Base-by-base conservation (phyloP, 2,888 invertebrate species). In the Temnothorax ravouxi region DNA sequence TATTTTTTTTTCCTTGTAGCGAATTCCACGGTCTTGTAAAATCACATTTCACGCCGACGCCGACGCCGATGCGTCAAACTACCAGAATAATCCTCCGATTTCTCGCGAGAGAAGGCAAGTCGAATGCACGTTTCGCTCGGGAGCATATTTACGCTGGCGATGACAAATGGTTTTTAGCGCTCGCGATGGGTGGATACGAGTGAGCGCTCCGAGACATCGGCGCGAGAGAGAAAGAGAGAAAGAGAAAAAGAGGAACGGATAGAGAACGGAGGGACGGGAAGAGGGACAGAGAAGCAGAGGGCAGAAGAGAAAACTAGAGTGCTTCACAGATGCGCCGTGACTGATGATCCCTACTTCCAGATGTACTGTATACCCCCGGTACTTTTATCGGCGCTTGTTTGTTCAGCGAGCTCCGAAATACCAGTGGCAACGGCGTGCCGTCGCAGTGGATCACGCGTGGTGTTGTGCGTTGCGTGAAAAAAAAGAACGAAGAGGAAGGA, bases 341-440 rank as follows among this genome's bases (percentile, higher is more conserved):
- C 94, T 95, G 94, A 95, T 95, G 94, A 92, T 95, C 93, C 93
- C 92, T 92, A 93, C 94, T 94, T 94, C 94, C 94, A 94, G 94
- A 94, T 94, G 94, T 93, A 92, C 92, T 91, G 89, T 92, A 90
- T 85, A 88, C 86, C 88, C 69, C 90, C 91, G 92, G 91, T 93
- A 94, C 94, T 94, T 94, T 94, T 94, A 94, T 95, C 94, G 92
- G 90, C 89, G 92, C 92, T 94, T 95, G 94, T 95, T 95, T 95
- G 95, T 94, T 94, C 93, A 94, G 93, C 91, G 91, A 84, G 90
- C 87, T 90, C 87, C 88, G 89, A 89, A 90, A 90, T 90, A 90
- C 89, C 90, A 90, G 90, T 90, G 87, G 90, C 89, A 90, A 86
- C 89, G 88, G 86, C 86, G 83, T 84, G 86, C 88, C 89, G 89